Conservation (phyloP, 2,888 invertebrate species). For the Tetanocera ferruginea region DNA sequence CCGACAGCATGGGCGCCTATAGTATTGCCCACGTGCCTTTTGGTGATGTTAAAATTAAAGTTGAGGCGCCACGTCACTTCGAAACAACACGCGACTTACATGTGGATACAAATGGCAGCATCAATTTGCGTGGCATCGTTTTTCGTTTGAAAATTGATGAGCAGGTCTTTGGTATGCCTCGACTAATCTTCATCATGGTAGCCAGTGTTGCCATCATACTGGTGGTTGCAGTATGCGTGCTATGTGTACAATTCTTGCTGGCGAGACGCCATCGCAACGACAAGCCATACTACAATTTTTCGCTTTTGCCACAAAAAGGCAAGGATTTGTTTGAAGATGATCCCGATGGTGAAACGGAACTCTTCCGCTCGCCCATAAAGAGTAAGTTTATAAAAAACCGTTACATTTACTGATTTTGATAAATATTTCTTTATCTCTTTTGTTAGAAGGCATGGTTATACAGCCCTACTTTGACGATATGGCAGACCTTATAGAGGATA, state of each 20-base stretch:
- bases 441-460: conserved; percentile 62
- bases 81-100: conserved; percentile 66
- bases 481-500: conserved; percentile 72
- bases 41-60: conserved; percentile 72
- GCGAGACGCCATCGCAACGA: conserved; percentile 56
- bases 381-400: conserved; percentile 55
- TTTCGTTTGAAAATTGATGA: conserved; percentile 79
- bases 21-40: conserved; percentile 58
- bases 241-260: conserved; percentile 64
- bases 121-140: conserved; percentile 75
- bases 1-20: conserved; percentile 64
- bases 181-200: conserved; percentile 81
- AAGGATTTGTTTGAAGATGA: conserved; percentile 67
- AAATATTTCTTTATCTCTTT: background rate
- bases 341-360: conserved; percentile 66
- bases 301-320: conserved; percentile 66
- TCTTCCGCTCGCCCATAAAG: conserved; percentile 67
- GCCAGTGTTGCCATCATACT: conserved; percentile 73
- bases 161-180: conserved; percentile 80
- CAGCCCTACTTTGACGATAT: conserved; percentile 82
- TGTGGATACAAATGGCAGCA: conserved; percentile 62
- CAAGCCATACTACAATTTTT: conserved; percentile 68
- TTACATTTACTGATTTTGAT: background rate
- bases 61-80: conserved; percentile 75
- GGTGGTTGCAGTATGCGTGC: conserved; percentile 58